Base-by-base conservation (phyloP, 2,113 vertebrate species). In the Spilogale gracilis region DNA sequence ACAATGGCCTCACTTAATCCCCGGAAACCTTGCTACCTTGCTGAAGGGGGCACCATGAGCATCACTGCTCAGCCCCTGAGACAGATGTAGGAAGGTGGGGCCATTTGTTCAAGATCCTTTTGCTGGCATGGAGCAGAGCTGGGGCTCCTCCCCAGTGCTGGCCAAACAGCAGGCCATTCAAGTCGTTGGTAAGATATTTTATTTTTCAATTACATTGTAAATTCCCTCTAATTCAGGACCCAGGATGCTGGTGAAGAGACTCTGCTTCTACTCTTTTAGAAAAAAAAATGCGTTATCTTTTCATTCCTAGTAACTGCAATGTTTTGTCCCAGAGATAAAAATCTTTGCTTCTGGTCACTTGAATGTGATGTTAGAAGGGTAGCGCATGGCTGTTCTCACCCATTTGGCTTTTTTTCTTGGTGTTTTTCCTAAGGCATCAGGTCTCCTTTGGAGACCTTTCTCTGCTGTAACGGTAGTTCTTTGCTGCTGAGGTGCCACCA, bases 391-490 rank as follows among this genome's bases (percentile, higher is more conserved):
- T 76, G 78, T 21, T 17, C 58, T 89, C 58, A 9, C 73, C 86
- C 18, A 0, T 73, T 76, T 74, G n/a, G 45, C 8, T 8, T 30
- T 43, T 69, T 38, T n/a, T 69, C 67, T 69, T 69, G 30, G 30
- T 16, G 63, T 43, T 81, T 95, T 97, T 92, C 97, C 95, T 93
- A 92, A 98, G 80, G 61, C 79, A 69, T 50, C 54, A 97, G 97
- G 96, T 91, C 76, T 97, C 89, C 94, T 97, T 94, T 97, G 87
- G 95, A 95, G 96, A 84, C 18, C 91, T 76, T 82, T 86, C 96
- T 83, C 32, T 14, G 30, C 20, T n/a, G 4, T 92, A 74, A n/a
- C 16, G 23, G 63, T 3, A 27, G 17, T 30, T 5, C 21, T 30
- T 65, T 10, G 96, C 98, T 98, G 97, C 98, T 97, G 98, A 96